Conservation (phyloP, 2,797 vertebrate genomes). For the Lophotriccus pileatus region DNA sequence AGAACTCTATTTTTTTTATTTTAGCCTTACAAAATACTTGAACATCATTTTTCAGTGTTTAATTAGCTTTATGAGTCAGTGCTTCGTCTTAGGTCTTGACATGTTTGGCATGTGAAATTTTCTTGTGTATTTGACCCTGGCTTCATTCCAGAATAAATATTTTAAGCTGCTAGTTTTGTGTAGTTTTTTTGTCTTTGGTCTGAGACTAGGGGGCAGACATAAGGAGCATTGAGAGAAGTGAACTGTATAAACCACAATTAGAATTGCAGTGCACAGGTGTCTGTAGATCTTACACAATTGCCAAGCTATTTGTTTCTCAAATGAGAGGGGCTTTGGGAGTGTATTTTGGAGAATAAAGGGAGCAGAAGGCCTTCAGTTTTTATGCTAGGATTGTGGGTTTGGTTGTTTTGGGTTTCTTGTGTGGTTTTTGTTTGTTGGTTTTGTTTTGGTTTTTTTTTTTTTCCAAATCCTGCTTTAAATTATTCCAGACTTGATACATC, state of each 20-base stretch:
- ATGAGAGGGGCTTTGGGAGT: slow-evolving; percentile 39
- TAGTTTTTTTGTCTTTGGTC: not conserved
- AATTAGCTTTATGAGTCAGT: slow-evolving; percentile 38
- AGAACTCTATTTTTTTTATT: not conserved
- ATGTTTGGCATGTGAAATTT: not conserved
- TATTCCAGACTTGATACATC: not conserved
- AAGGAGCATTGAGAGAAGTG: slow-evolving; percentile 41
- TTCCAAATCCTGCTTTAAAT: not conserved
- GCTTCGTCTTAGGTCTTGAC: not conserved
- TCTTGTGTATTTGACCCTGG: slow-evolving; percentile 31
- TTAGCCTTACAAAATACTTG: not conserved
- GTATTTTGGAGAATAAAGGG: slow-evolving; percentile 21
- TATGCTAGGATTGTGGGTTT: not conserved
- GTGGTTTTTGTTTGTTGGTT: not conserved
- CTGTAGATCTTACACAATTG: slow-evolving; percentile 49
- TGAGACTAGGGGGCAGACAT: slow-evolving; percentile 44
- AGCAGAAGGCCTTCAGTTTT: slow-evolving; percentile 34
- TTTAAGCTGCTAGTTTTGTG: slow-evolving; percentile 34
- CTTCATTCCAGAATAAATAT: slow-evolving; percentile 53
- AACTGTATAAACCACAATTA: slow-evolving; percentile 66
- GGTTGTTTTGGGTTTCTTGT: not conserved
- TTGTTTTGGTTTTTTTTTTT: not conserved
- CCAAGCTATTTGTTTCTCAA: slow-evolving; percentile 64
- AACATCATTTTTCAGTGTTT: slow-evolving; percentile 1
- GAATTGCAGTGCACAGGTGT: slow-evolving; percentile 55